These are phyloP conservation scores for Asbolus verrucosus DNA, from an alignment of 1,140 invertebrate species.

Conservation along the genomic window DNA sequence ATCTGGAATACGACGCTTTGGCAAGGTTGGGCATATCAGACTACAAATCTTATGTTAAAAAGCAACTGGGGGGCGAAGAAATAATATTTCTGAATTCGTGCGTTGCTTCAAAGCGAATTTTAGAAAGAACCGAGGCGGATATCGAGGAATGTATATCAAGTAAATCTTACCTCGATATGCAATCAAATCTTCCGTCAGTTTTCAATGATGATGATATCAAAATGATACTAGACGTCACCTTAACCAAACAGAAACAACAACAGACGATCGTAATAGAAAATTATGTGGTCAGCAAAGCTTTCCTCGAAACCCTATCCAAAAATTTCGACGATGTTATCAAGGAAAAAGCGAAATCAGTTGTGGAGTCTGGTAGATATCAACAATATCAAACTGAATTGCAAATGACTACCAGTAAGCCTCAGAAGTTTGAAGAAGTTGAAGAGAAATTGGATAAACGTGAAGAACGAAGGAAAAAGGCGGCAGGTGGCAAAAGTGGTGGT, in stretches of 20 bases:
- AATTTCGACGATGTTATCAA: slow-evolving; percentile 77
- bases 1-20: slow-evolving; percentile 93
- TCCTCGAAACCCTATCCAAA: slow-evolving; percentile 78
- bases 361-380: slow-evolving; percentile 76
- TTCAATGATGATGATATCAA: slow-evolving; percentile 82
- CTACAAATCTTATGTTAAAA: slow-evolving; percentile 84
- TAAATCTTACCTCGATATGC: slow-evolving; percentile 84
- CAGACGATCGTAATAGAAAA: slow-evolving; percentile 68
- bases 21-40: slow-evolving; percentile 90
- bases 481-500: slow-evolving; percentile 87
- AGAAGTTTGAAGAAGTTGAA: slow-evolving; percentile 62
- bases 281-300: slow-evolving; percentile 72
- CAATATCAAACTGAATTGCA: slow-evolving; percentile 73
- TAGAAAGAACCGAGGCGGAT: slow-evolving; percentile 83
- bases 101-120: slow-evolving; percentile 79
- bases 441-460: slow-evolving; percentile 85
- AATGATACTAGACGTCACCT: slow-evolving; percentile 75
- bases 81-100: slow-evolving; percentile 81
- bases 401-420: slow-evolving; percentile 66
- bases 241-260: slow-evolving; percentile 69
- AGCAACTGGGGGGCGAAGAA: slow-evolving; percentile 79
- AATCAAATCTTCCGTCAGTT: slow-evolving; percentile 82
- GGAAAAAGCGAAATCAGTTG: slow-evolving; percentile 78
- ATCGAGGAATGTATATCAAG: slow-evolving; percentile 86
- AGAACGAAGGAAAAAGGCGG: slow-evolving; percentile 88